Evolutionary conservation across 2,797 vertebrate genomes (phyloP).

Genomic region (Florisuga fusca): DNA sequence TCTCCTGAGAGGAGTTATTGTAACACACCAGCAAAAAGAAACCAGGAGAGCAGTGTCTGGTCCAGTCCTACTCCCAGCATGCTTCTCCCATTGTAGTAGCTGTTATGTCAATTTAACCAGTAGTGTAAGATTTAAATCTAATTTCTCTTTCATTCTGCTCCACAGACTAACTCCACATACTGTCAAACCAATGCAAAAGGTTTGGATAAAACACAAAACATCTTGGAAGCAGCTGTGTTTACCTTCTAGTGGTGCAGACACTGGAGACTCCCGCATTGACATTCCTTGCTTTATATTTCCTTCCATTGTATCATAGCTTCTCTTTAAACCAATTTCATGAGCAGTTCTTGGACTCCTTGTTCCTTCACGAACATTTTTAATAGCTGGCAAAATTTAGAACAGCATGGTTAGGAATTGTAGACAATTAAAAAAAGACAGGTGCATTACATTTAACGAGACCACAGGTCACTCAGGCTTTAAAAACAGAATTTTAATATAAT

Average conservation of each 20-base stretch:
- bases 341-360: constrained; percentile 92
- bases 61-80: not conserved
- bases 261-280: constrained; percentile 86
- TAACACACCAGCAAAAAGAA: not conserved
- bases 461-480: not conserved
- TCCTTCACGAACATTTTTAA: constrained; percentile 95
- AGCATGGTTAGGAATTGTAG: not conserved
- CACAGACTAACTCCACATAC: not conserved
- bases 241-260: constrained; percentile 91
- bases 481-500: not conserved
- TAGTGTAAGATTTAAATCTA: not conserved
- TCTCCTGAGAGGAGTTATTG: not conserved
- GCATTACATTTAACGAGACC: not conserved
- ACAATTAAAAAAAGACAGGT: not conserved
- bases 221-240: constrained; percentile 1
- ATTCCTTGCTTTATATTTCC: constrained; percentile 88
- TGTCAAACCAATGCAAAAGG: not conserved
- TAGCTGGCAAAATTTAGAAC: constrained; percentile 79
- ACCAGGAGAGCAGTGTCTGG: not conserved
- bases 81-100: not conserved
- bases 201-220: not conserved
- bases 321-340: constrained; percentile 90
- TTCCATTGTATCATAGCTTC: constrained; percentile 96
- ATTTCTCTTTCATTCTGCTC: not conserved
- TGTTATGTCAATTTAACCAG: not conserved